Evolutionary conservation across 2,888 invertebrate species (phyloP).

Genomic region (Myathropa florea): DNA sequence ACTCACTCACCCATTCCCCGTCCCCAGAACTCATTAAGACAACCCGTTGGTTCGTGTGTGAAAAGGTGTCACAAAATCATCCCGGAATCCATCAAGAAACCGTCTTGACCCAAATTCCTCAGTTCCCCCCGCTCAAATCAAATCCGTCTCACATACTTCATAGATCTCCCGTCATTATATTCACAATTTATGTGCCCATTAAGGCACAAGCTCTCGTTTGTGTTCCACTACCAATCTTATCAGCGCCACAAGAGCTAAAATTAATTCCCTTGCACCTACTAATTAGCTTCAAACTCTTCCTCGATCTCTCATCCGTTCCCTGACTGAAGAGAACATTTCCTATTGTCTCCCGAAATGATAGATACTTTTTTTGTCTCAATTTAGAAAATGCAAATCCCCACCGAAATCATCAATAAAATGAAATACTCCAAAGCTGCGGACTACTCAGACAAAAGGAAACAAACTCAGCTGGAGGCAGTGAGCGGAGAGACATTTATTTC

Average conservation of each 20-base stretch:
- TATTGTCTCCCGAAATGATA: constrained; percentile 36
- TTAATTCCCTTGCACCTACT: constrained; percentile 65
- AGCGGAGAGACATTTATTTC: constrained; percentile 12
- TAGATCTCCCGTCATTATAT: constrained; percentile 40
- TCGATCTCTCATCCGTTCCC: background rate
- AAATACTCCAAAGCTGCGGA: constrained; percentile 35
- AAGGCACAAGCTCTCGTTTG: constrained; percentile 49
- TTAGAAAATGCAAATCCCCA: constrained; percentile 49
- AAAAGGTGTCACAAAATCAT: background rate
- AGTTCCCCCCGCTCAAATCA: background rate
- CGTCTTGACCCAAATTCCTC: background rate
- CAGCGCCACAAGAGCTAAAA: constrained; percentile 53
- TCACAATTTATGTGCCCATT: constrained; percentile 59
- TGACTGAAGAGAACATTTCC: background rate
- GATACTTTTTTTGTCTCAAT: constrained; percentile 41
- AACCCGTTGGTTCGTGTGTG: background rate
- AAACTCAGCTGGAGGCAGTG: constrained; percentile 48
- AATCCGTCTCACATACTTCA: constrained; percentile 27
- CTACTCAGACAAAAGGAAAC: constrained; percentile 21
- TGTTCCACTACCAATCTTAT: constrained; percentile 64
- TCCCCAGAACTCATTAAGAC: background rate
- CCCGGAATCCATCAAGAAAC: background rate
- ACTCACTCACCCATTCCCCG: too few species aligned
- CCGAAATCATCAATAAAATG: constrained; percentile 5
- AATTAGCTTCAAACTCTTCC: constrained; percentile 42